Base-by-base conservation (phyloP, 2,888 invertebrate species). In the Meiosimyza platycephala region DNA sequence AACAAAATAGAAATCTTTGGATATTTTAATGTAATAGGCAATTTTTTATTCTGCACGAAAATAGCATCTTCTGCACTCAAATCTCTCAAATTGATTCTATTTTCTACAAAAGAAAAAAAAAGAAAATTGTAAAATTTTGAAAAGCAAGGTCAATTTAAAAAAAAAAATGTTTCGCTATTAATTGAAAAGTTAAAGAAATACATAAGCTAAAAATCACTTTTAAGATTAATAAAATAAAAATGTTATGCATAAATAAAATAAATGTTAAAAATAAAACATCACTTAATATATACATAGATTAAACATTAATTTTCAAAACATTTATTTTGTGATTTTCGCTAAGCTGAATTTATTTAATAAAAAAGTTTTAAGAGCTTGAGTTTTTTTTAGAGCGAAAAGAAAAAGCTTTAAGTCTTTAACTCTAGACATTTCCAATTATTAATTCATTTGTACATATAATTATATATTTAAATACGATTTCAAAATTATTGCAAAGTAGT, bases 31-130 rank as follows among this genome's bases (percentile, higher is more conserved):
- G 28, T 47, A 55, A 67, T 55, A 55, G 40, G 55, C n/a, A 57
- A 18, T 18, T 18, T 55, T 67, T 18, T 54, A 67, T 54, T 67
- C 33, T 67, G 67, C 67, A 67, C 67, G 16, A 6, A 67, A 18
- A 54, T 54, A 66, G 51, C 18, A 65, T 51, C 40, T 28, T 11
- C 28, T 52, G 65, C 65, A 65, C 65, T 22, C 52, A 28, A 52
- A 13, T 28, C 59, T 28, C 59, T 47, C 68, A 68, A 68, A 68
- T 59, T 68, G 50, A 68, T 68, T 68, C 12, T 68, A 68, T 59
- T 68, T 68, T 68, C 50, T 59, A 68, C 59, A n/a, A 64, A 64
- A 40, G 40, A 7, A 40, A 9, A 40, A 9, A 40, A 40, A 40
- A 40, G 22, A 15, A 48, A 47, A 22, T 50, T 50, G 48, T 16